Evolutionary conservation across 2,888 invertebrate species (phyloP).

Genomic region (Amorpha juglandis): DNA sequence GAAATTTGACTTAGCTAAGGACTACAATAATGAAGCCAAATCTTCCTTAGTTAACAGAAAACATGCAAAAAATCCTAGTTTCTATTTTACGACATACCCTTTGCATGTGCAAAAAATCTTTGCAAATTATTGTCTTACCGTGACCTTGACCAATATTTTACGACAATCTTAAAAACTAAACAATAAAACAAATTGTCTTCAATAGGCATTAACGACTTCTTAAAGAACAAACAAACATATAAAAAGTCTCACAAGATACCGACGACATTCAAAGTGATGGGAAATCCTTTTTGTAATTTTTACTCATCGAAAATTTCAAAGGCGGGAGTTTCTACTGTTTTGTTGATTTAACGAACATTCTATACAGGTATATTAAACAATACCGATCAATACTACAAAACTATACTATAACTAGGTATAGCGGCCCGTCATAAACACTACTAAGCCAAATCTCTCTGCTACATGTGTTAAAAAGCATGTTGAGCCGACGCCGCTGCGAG

Average conservation of each 20-base stretch:
- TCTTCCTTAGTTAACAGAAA: neutral
- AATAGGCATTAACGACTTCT: constrained; percentile 37
- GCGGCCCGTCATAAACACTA: too few species aligned
- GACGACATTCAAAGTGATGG: constrained; percentile 43
- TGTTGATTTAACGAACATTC: too few species aligned
- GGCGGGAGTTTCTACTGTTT: too few species aligned
- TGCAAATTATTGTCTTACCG: constrained; percentile 46
- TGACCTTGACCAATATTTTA: constrained; percentile 53
- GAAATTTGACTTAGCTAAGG: too few species aligned
- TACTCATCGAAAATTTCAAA: neutral
- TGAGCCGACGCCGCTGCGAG: too few species aligned
- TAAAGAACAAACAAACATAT: constrained; percentile 46
- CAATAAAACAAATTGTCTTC: constrained; percentile 17
- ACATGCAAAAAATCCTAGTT: constrained; percentile 14
- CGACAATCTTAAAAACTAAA: constrained; percentile 35
- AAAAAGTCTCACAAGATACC: constrained; percentile 45
- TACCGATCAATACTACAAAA: too few species aligned
- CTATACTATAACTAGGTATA: too few species aligned
- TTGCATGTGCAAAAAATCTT: constrained; percentile 52
- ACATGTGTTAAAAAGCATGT: too few species aligned
- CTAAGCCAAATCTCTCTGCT: too few species aligned
- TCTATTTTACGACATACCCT: constrained; percentile 41
- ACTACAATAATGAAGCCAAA: too few species aligned
- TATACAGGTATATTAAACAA: too few species aligned
- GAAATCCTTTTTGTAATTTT: constrained; percentile 39